Base-by-base conservation (phyloP, 2,113 vertebrate species). In the Pseudopipra pipra region DNA sequence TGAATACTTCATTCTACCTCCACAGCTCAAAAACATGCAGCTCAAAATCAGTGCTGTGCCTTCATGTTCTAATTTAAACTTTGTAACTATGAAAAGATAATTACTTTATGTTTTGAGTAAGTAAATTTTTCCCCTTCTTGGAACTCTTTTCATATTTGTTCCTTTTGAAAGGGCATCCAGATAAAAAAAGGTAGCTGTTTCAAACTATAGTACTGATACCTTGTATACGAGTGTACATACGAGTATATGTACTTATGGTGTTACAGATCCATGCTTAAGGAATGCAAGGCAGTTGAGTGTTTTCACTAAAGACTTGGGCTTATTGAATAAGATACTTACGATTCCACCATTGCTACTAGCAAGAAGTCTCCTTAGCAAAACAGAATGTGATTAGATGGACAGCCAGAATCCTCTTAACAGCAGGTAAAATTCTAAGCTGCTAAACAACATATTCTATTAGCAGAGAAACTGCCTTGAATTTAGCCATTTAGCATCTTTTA, bases 71-170 rank as follows among this genome's bases (percentile, higher is more conserved):
- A 84, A 90, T 95, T 94, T 86, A 83, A 96, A 89, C 14, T 65
- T 93, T 73, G 51, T 30, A 89, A 85, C 72, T 80, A 65, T 78
- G 81, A 94, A 95, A 94, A 94, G 67, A 68, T 83, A 95, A 92
- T 93, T 81, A 80, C 46, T 93, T 89, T 70, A 83, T 37, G 82
- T 70, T 91, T 56, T 63, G 35, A 91, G 65, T 44, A 91, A 83
- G 49, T 3, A 6, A 39, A 66, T 76, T 47, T 17, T 44, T 18
- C 4, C 3, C 0, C 41, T 41, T 35, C 25, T 44, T 31, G 35
- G 55, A 84, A 66, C 47, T 66, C 35, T 81, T 33, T 86, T 87
- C 56, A 70, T 39, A 84, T 52, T 79, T 4, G 63, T 70, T 89
- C 37, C 43, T 94, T 95, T 85, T 68, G 62, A 74, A 96, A 80